Conservation (phyloP, 1,140 invertebrate genomes). For the Drosophila bipectinata region DNA sequence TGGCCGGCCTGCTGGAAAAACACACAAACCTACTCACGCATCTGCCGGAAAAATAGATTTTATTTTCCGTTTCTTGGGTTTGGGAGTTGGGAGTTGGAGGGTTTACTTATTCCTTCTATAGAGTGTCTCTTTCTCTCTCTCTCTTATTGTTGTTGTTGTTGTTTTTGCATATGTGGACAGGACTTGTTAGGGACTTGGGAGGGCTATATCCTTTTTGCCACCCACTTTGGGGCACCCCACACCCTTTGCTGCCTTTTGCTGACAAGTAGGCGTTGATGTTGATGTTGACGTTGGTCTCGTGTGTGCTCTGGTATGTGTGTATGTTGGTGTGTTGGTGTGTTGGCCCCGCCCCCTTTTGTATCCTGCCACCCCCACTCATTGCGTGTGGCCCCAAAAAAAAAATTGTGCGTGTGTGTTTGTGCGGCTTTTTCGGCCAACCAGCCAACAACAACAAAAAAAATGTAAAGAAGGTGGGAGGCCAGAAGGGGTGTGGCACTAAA, state of each 20-base stretch:
- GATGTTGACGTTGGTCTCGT: slow-evolving; percentile 62
- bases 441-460: too few relatives aligned
- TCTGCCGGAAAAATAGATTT: slow-evolving; percentile 51
- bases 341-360: not conserved
- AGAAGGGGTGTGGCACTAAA: not conserved
- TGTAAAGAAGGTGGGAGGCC: too few relatives aligned
- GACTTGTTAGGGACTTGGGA: slow-evolving; percentile 10
- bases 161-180: slow-evolving; percentile 34
- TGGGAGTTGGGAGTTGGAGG: not conserved
- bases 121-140: not conserved
- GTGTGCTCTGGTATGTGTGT: slow-evolving; percentile 20
- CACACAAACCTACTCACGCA: slow-evolving; percentile 22
- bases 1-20: slow-evolving; percentile 7
- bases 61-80: not conserved
- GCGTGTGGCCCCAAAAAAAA: slow-evolving; percentile 30
- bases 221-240: slow-evolving; percentile 26
- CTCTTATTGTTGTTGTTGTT: not conserved
- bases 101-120: not conserved
- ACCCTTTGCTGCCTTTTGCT: slow-evolving; percentile 29
- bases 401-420: slow-evolving; percentile 26
- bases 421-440: slow-evolving; percentile 10
- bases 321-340: not conserved
- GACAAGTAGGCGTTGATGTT: slow-evolving; percentile 63
- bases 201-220: slow-evolving; percentile 4
- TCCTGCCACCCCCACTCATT: slow-evolving; percentile 17